Base-by-base conservation (phyloP, 2,797 vertebrate genomes). In the Crocodylus rhombifer region DNA sequence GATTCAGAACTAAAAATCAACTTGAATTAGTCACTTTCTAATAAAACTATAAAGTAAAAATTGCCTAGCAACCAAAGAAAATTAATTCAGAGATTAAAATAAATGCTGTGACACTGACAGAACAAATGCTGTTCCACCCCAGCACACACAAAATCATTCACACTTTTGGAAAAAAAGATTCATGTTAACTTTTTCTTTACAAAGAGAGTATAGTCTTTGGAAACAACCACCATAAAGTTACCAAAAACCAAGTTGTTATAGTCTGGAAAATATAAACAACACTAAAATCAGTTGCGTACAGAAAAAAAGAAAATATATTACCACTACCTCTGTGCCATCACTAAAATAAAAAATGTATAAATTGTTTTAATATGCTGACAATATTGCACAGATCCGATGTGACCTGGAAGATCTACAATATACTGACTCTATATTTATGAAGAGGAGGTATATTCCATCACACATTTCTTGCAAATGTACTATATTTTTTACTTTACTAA, bases 31-130 rank as follows among this genome's bases (percentile, higher is more conserved):
- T 96, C 86, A 95, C 95, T 96, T 77, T 91, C 91, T 94, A 96
- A 95, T 94, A 95, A 94, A 97, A 94, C 89, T 94, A 88, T 93
- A 95, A 94, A 94, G 84, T 28, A 84, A 82, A 69, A 80, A 96
- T 94, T 95, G 95, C 96, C 91, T 96, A 96, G 96, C 95, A 97
- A 96, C 95, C 91, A 25, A 91, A 88, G 84, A 91, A 88, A 96
- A 96, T 96, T 87, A 94, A 94, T 95, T 96, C 96, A 92, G 88
- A 93, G 93, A 87, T 94, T 94, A 95, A 97, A 96, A 96, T 94
- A 96, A 96, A 92, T 84, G 84, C 82, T 64, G 63, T 91, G 73
- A 76, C 88, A 93, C 84, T 91, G 69, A 89, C 82, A 92, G 86
- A 95, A 87, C 90, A 90, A 94, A 74, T 62, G 88, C 73, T 94